Evolutionary conservation across 2,888 invertebrate species (phyloP), one percentile per base, ranked within the genome.

Genomic region (Terebella lapidaria): DNA sequence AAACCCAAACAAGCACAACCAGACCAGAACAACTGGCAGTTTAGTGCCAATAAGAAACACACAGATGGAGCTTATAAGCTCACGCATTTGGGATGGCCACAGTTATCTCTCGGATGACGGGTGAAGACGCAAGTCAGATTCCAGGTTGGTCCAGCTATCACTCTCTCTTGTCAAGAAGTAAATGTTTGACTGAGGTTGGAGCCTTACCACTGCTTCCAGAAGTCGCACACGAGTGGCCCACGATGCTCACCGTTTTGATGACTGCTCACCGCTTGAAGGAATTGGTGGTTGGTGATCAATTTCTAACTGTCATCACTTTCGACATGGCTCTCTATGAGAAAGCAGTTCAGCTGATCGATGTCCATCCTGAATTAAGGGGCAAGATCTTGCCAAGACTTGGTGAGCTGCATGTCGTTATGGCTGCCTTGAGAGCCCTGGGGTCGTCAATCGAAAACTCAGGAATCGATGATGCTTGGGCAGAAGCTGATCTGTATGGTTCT

Each of bases 241-340:
- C 57, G n/a, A 57, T 59, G 49, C 58, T 59, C 20, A 59, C 59
- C 20, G 57, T 49, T n/a, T n/a, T 59, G 2, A 59, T 46, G 59
- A 52, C 28, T 24, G 26, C 45, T 26, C 59, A 42, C 18, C 20
- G 28, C 27, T 15, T 59, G 47, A 55, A 20, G 4, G 35, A 29
- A 10, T 25, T 35, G 30, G 54, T 51, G 3, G 58, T 53, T 29
- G 61, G 57, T n/a, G n/a, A n/a, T n/a, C n/a, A n/a, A n/a, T n/a
- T n/a, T n/a, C n/a, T n/a, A n/a, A n/a, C n/a, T n/a, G 51, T 63
- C n/a, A 63, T 62, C 42, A 27, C 58, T 24, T 58, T 63, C 42
- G 57, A 62, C 42, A 61, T 61, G 61, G 51, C 55, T 30, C 25
- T 64, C 3, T 54, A 59, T 51, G 62, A 60, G 55, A 64, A 60